Percentiles rank a stretch among this genome's conserved stretches.
These are phyloP conservation scores for Pungitius pungitius DNA, from an alignment of 2,113 vertebrate species.

Conservation along the genomic window DNA sequence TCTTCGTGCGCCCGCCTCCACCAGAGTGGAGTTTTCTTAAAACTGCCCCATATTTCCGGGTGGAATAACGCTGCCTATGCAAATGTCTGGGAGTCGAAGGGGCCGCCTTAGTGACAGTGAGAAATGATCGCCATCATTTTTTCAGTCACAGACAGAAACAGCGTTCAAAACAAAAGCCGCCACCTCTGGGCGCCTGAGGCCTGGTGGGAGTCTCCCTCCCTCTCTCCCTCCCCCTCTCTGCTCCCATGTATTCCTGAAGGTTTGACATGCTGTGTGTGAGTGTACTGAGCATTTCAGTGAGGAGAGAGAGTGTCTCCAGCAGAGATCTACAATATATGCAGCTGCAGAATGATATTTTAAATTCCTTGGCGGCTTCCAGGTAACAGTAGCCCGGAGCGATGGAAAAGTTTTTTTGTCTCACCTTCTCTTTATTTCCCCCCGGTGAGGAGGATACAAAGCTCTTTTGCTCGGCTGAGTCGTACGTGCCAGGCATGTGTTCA, in stretches of 20 bases:
- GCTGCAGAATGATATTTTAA: conserved; percentile 77
- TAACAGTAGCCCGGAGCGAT: conserved; percentile 78
- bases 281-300: conserved; percentile 36
- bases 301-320: conserved; percentile 49
- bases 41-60: conserved; percentile 82
- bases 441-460: conserved; percentile 78
- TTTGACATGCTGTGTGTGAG: conserved; percentile 36
- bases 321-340: conserved; percentile 70
- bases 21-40: conserved; percentile 81
- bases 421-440: conserved; percentile 81
- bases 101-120: conserved; percentile 68
- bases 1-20: conserved; percentile 60
- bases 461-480: conserved; percentile 72
- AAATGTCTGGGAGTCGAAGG: conserved; percentile 76
- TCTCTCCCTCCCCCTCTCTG: conserved; percentile 20
- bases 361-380: conserved; percentile 76
- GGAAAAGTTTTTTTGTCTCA: conserved; percentile 77
- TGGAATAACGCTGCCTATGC: conserved; percentile 75
- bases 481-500: conserved; percentile 78
- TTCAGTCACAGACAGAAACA: conserved; percentile 54
- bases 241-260: conserved; percentile 47
- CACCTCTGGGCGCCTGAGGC: conserved; percentile 56
- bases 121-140: conserved; percentile 73
- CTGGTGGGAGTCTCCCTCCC: conserved; percentile 41
- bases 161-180: conserved; percentile 62